Percentiles rank a stretch among this genome's conserved stretches.
Evolutionary conservation across 2,797 vertebrate genomes (phyloP).

Genomic region (Sebastes diploproa): DNA sequence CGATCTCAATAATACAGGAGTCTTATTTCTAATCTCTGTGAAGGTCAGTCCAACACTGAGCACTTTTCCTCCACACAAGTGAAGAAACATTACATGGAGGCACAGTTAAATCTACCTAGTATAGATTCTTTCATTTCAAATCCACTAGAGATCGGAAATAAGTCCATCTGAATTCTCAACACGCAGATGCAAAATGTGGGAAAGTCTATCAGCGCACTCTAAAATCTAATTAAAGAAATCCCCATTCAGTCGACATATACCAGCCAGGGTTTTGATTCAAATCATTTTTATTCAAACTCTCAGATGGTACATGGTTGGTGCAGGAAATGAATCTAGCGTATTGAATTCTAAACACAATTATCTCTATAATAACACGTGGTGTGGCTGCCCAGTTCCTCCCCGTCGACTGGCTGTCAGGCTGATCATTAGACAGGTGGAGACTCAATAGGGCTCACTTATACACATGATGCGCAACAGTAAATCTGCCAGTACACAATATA

Average conservation of each 20-base stretch:
- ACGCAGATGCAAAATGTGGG: slow-evolving; percentile 7
- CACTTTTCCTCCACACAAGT: slow-evolving; percentile 6
- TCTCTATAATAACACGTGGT: slow-evolving; percentile 6
- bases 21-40: slow-evolving; percentile 27
- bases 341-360: slow-evolving; percentile 49
- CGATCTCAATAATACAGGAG: slow-evolving; percentile 18
- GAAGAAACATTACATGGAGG: slow-evolving; percentile 12
- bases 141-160: background rate
- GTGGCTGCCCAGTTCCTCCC: background rate
- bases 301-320: background rate
- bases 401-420: background rate
- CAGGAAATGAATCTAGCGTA: slow-evolving; percentile 53
- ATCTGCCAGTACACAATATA: background rate
- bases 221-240: slow-evolving; percentile 53
- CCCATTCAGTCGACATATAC: background rate
- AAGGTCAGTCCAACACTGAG: slow-evolving; percentile 27
- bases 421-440: slow-evolving; percentile 20
- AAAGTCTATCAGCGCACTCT: slow-evolving; percentile 19
- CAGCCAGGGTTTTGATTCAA: slow-evolving; percentile 27
- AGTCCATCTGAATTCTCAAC: slow-evolving; percentile 34
- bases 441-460: background rate
- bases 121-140: slow-evolving; percentile 18
- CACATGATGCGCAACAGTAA: background rate
- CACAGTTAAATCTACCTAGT: background rate
- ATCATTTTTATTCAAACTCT: slow-evolving; percentile 47